Evolutionary conservation across 2,113 vertebrate species (phyloP).

Genomic region (Acanthisitta chloris): DNA sequence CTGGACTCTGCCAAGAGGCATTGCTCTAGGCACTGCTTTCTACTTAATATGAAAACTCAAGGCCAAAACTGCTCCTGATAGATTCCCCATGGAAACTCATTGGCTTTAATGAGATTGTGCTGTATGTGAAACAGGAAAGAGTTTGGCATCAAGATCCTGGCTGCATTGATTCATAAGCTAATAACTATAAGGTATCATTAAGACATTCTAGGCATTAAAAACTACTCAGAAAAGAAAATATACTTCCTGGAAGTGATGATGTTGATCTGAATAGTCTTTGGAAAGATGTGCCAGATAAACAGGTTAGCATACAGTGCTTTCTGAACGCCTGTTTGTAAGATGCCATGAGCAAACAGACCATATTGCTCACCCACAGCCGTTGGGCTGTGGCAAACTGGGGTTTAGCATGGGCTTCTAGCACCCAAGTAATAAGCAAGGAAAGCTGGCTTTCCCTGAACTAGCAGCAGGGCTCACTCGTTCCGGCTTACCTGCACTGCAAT

Average conservation of each 20-base stretch:
- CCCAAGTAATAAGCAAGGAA: background rate
- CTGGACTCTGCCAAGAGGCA: constrained; percentile 29
- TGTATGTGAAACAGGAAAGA: background rate
- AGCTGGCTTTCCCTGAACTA: background rate
- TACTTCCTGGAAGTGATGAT: background rate
- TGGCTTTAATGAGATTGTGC: background rate
- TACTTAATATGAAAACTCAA: background rate
- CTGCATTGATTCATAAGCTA: constrained; percentile 17
- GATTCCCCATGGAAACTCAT: constrained; percentile 2
- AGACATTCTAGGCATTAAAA: background rate
- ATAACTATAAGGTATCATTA: background rate
- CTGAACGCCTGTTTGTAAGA: background rate
- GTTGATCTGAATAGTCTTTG: background rate
- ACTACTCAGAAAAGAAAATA: background rate
- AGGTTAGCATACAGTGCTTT: background rate
- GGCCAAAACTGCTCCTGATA: background rate
- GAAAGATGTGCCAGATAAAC: background rate
- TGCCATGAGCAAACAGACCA: background rate
- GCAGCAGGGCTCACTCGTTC: background rate
- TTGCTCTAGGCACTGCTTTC: constrained; percentile 1
- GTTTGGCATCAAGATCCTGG: background rate
- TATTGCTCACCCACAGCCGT: background rate
- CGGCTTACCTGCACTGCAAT: background rate
- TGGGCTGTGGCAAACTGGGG: background rate
- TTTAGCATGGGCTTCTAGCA: background rate